A percentile compares a stretch with the other conserved stretches of the same genome.
Evolutionary conservation across 2,888 invertebrate genomes (phyloP).

Genomic region (Drosophila cracens): DNA sequence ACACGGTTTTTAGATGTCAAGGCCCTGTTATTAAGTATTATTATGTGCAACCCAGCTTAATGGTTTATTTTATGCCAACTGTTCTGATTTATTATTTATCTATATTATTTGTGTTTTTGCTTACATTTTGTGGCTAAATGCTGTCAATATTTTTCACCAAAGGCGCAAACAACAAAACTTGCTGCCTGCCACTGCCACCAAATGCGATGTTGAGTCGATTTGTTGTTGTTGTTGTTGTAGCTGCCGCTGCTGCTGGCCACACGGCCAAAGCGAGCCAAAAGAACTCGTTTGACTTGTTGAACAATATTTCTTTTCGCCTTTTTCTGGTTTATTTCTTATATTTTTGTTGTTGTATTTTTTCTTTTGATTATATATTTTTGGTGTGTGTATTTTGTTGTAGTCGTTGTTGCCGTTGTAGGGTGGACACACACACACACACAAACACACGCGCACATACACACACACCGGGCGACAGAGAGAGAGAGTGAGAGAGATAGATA

Average conservation of each 20-base stretch:
- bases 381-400: constrained; percentile 38
- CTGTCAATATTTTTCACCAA: constrained; percentile 82
- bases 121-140: constrained; percentile 71
- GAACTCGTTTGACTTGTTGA: constrained; percentile 85
- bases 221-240: constrained; percentile 54
- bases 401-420: constrained; percentile 35
- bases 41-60: neutral
- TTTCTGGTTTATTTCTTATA: constrained; percentile 64
- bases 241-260: constrained; percentile 64
- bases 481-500: neutral
- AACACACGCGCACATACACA: constrained; percentile 18
- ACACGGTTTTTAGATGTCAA: neutral
- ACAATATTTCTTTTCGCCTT: constrained; percentile 83
- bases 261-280: constrained; percentile 83
- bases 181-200: constrained; percentile 70
- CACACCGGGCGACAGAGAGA: neutral
- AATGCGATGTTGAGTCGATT: constrained; percentile 55
- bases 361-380: constrained; percentile 60
- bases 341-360: constrained; percentile 45
- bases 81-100: constrained; percentile 37
- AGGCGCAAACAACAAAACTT: constrained; percentile 72
- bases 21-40: neutral
- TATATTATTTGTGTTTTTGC: constrained; percentile 43
- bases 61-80: constrained; percentile 4
- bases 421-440: constrained; percentile 19